Evolutionary conservation across 2,888 invertebrate genomes (phyloP), one percentile per base, ranked within the genome.

Genomic region (Pyrrhia umbra): DNA sequence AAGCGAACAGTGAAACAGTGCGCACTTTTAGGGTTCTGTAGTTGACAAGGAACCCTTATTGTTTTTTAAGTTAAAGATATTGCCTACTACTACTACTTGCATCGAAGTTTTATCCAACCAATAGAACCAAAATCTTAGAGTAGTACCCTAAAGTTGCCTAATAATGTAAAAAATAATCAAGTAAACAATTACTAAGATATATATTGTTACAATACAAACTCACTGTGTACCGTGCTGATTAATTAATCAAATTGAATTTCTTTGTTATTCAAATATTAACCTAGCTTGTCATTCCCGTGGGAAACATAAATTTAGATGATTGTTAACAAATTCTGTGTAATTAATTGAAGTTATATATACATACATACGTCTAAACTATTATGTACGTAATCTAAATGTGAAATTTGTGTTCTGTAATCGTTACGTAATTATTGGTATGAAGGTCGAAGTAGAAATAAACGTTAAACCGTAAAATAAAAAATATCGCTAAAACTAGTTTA

Each of bases 191-290:
- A 59, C 54, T 20, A 45, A 55, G n/a, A 37, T 40, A 62, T 30
- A 46, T 52, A 62, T 62, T 42, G 45, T 73, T 27, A 55, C 45
- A 50, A 51, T 55, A 20, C 40, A 58, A 47, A 61, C 57, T 65
- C 27, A 43, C 5, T 58, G 43, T 55, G 25, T 68, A 50, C 46
- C 5, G 4, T 49, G 61, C 49, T 64, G 58, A 65, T 75, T 75
- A 75, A 71, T 75, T 75, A 76, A 75, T 75, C 66, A 76, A 75
- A 75, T 75, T 70, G 66, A 63, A 75, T 62, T 70, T 66, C 66
- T 75, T 76, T 75, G 65, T 61, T 63, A 71, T 74, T 75, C 54
- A 75, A 74, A 66, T 74, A 75, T 55, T 65, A 75, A 74, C 71
- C 59, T 46, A 70, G 64, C 75, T 43, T 60, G 52, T 62, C 49